A percentile compares a stretch with the other conserved stretches of the same genome.
phyloP scores from a whole-genome alignment of 2,113 vertebrate species.

The Neotragus pygmaeus region DNA sequence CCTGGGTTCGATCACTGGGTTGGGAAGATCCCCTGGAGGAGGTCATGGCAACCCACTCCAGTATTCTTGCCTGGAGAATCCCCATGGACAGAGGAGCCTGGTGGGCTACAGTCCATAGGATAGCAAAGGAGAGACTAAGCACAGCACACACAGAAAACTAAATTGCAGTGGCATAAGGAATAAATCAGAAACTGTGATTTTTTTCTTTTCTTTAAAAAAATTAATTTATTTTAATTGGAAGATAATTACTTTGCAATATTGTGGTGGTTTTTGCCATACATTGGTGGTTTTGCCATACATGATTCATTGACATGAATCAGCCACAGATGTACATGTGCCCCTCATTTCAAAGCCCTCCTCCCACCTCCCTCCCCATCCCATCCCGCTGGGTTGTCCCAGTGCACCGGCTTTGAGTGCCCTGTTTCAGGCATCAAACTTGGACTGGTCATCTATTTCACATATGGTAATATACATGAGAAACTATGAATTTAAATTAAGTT shows the following conservation, averaged over 20 bases:
- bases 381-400: neutral
- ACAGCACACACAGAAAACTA: neutral
- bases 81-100: neutral
- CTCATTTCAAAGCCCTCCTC: neutral
- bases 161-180: neutral
- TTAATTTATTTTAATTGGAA: neutral
- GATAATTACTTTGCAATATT: neutral
- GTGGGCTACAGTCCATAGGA: neutral
- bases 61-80: neutral
- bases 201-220: neutral
- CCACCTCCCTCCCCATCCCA: neutral
- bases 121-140: neutral
- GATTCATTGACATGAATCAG: no score
- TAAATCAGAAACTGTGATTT: neutral
- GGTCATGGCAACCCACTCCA: neutral
- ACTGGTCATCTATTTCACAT: neutral
- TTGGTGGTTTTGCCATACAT: neutral
- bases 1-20: neutral
- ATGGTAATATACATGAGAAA: neutral
- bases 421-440: neutral
- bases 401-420: neutral
- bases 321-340: accelerated
- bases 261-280: neutral
- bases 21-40: neutral
- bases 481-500: neutral